These are phyloP conservation scores for Sprattus sprattus DNA, from an alignment of 2,113 vertebrate genomes.

Conservation along the genomic window DNA sequence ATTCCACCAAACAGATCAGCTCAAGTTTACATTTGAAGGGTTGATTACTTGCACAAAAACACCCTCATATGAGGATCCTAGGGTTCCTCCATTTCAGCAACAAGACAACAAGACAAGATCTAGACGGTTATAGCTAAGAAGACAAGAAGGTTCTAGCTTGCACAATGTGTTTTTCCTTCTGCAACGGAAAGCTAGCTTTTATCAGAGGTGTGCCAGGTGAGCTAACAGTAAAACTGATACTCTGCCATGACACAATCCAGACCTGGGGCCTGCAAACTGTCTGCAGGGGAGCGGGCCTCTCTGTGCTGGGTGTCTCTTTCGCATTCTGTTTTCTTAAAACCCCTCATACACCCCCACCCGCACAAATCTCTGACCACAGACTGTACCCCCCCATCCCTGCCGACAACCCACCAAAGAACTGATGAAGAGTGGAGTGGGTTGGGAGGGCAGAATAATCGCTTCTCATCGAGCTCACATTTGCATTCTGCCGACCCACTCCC, in stretches of 20 bases:
- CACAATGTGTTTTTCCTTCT: background rate
- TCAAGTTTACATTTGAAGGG: background rate
- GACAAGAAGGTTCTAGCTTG: background rate
- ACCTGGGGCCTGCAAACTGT: background rate
- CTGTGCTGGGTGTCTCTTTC: constrained; percentile 3
- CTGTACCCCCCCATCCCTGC: background rate
- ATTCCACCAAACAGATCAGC: background rate
- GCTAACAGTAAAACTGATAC: background rate
- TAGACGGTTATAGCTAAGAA: no score
- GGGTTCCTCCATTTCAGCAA: background rate
- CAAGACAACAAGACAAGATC: background rate
- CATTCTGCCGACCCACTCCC: background rate
- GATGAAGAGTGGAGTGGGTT: background rate
- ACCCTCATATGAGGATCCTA: background rate
- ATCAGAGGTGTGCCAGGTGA: background rate
- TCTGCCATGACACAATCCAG: background rate
- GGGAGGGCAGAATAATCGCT: background rate
- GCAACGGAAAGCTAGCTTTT: background rate
- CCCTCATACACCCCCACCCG: background rate
- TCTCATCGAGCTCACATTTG: background rate
- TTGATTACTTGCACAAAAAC: background rate
- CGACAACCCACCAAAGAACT: background rate
- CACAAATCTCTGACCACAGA: constrained; percentile 3
- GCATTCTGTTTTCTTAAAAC: background rate
- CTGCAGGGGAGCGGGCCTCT: constrained; percentile 11